phyloP scores from a whole-genome alignment of 2,888 invertebrate species.

The Lymantria dispar region DNA sequence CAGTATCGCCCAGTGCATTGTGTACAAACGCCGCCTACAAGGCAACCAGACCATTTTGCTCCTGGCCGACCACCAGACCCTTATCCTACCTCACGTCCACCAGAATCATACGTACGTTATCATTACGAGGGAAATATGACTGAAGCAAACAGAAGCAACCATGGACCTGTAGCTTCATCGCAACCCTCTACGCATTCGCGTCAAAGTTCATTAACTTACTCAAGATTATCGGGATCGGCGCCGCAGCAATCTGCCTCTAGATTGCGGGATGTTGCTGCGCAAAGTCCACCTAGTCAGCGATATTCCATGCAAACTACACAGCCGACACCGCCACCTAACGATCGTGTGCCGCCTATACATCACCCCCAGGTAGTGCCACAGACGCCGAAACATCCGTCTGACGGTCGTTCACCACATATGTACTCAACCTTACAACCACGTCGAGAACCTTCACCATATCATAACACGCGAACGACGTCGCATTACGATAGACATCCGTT shows the following conservation, averaged over 20 bases:
- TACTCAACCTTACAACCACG: slow-evolving; percentile 58
- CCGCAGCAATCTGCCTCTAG: slow-evolving; percentile 62
- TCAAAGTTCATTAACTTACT: slow-evolving; percentile 69
- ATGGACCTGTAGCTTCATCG: slow-evolving; percentile 57
- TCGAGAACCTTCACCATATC: slow-evolving; percentile 62
- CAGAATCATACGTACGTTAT: slow-evolving; percentile 62
- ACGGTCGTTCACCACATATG: slow-evolving; percentile 53
- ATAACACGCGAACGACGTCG: slow-evolving; percentile 39
- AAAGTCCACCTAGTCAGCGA: slow-evolving; percentile 62
- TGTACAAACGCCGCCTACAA: slow-evolving; percentile 60
- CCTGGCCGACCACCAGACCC: slow-evolving; percentile 67
- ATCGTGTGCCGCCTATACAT: slow-evolving; percentile 75
- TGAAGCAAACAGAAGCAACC: slow-evolving; percentile 56
- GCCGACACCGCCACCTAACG: slow-evolving; percentile 70
- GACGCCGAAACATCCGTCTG: slow-evolving; percentile 53
- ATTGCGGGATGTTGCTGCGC: slow-evolving; percentile 57
- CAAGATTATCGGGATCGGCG: slow-evolving; percentile 61
- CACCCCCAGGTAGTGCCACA: slow-evolving; percentile 58
- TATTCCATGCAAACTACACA: slow-evolving; percentile 55
- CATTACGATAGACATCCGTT: slow-evolving; percentile 66
- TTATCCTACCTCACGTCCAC: slow-evolving; percentile 63
- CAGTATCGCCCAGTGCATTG: slow-evolving; percentile 59
- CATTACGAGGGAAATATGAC: slow-evolving; percentile 58
- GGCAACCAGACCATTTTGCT: slow-evolving; percentile 63
- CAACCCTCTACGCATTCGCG: slow-evolving; percentile 63